phyloP scores from a whole-genome alignment of 2,113 vertebrate genomes.

The Zosterops japonicus region DNA sequence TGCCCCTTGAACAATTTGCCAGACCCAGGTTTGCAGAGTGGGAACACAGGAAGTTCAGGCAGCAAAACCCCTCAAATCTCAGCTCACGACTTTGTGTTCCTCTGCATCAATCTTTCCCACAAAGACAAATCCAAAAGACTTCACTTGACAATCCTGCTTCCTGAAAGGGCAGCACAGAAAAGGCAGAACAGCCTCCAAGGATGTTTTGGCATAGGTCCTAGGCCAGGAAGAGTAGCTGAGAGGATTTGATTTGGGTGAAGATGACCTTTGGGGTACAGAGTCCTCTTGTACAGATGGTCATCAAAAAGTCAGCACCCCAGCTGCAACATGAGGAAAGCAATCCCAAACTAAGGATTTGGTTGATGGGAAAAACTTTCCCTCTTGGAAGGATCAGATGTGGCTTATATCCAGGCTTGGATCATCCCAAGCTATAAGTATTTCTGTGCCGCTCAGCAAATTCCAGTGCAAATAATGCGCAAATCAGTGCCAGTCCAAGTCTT shows the following conservation, averaged over 20 bases:
- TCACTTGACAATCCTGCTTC: not conserved
- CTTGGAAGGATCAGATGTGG: accelerated
- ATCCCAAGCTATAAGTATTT: not conserved
- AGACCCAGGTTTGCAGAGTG: accelerated
- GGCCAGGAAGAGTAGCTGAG: not conserved
- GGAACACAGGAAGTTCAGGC: not conserved
- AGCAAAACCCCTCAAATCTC: not conserved
- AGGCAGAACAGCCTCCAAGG: not conserved
- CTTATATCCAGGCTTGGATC: not conserved
- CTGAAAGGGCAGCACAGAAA: not conserved
- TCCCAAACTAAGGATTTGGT: not conserved
- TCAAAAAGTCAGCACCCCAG: not conserved
- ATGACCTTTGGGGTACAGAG: not conserved
- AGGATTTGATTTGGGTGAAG: not conserved
- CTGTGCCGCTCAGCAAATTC: not conserved
- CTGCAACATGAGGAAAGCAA: not conserved
- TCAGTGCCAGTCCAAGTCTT: not conserved
- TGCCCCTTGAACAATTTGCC: not conserved
- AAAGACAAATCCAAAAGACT: not conserved
- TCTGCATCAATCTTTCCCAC: not conserved
- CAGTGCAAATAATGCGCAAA: not conserved
- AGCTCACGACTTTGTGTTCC: not conserved
- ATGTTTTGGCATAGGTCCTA: not conserved
- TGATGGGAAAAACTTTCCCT: not conserved
- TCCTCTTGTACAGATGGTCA: not conserved